Evolutionary conservation across 2,113 vertebrate species (phyloP).

Genomic region (Antidorcas marsupialis): DNA sequence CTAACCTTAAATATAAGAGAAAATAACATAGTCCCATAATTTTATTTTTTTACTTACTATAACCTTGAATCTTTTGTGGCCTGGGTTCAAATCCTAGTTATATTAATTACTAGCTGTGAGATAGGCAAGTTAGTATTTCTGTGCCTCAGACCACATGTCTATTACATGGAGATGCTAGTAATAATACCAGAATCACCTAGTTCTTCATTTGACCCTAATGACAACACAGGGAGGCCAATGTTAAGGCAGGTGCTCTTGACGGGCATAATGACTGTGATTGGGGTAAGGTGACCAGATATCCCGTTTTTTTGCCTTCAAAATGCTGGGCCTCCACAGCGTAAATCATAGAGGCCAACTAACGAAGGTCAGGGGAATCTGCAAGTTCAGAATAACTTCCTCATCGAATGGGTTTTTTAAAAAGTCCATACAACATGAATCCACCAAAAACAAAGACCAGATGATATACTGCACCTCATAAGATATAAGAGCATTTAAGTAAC

Average conservation of each 20-base stretch:
- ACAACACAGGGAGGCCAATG: not conserved
- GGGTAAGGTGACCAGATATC: not conserved
- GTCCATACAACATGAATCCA: not conserved
- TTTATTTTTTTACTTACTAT: not conserved
- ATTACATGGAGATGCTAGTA: not conserved
- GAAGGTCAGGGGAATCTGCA: not conserved
- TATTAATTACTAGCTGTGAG: not conserved
- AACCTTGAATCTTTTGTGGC: not conserved
- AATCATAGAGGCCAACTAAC: not conserved
- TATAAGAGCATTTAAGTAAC: not conserved
- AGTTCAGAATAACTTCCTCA: not conserved
- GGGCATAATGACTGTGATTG: not conserved
- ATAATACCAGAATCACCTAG: not conserved
- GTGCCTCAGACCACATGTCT: not conserved
- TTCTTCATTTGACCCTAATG: not conserved
- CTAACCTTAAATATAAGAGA: not conserved
- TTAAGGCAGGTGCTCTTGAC: not conserved
- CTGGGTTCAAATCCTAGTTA: not conserved
- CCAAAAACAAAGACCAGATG: not conserved
- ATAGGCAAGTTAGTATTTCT: not conserved
- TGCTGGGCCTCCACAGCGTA: not conserved
- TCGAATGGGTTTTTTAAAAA: not conserved
- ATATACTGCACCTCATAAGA: not conserved
- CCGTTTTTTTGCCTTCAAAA: not conserved
- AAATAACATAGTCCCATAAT: not conserved